A percentile compares a stretch with the other conserved stretches of the same genome.
Evolutionary conservation across 1,140 invertebrate species (phyloP).

Genomic region (Archegozetes longisetosus): DNA sequence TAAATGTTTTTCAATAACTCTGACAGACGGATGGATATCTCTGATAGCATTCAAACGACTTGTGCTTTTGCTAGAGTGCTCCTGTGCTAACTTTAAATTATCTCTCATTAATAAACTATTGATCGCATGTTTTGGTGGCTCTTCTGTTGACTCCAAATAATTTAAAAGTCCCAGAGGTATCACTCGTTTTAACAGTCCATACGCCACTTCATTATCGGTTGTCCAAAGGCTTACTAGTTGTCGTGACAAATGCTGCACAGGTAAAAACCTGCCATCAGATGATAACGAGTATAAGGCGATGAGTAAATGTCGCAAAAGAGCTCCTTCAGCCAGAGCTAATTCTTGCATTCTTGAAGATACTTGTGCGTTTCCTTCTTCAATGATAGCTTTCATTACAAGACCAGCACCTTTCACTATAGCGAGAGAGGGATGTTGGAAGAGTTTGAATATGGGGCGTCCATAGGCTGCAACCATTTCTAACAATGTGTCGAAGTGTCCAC

Average conservation of each 20-base stretch:
- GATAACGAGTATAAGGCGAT: constrained; percentile 73
- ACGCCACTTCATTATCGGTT: constrained; percentile 78
- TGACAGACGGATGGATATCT: constrained; percentile 21
- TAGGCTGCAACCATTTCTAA: constrained; percentile 81
- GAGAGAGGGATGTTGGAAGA: constrained; percentile 94
- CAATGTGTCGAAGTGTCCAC: constrained; percentile 87
- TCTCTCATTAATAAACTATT: constrained; percentile 9
- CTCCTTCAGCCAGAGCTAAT: constrained; percentile 89
- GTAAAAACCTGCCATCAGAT: constrained; percentile 51
- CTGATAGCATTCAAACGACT: constrained; percentile 21
- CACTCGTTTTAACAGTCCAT: constrained; percentile 69
- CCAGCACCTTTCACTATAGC: constrained; percentile 96
- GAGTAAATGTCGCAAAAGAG: constrained; percentile 77
- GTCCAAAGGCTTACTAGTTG: constrained; percentile 97
- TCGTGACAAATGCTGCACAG: constrained; percentile 71
- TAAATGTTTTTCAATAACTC: constrained; percentile 37
- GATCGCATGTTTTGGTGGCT: constrained; percentile 15
- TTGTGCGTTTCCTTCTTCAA: constrained; percentile 84
- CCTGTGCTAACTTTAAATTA: constrained; percentile 20
- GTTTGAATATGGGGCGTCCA: constrained; percentile 73
- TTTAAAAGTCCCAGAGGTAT: constrained; percentile 45
- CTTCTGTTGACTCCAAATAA: constrained; percentile 18
- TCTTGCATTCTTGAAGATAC: constrained; percentile 89
- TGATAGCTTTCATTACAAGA: constrained; percentile 87
- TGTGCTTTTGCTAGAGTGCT: constrained; percentile 2